Conservation (phyloP, 1,140 invertebrate species). For the Littorina saxatilis region DNA sequence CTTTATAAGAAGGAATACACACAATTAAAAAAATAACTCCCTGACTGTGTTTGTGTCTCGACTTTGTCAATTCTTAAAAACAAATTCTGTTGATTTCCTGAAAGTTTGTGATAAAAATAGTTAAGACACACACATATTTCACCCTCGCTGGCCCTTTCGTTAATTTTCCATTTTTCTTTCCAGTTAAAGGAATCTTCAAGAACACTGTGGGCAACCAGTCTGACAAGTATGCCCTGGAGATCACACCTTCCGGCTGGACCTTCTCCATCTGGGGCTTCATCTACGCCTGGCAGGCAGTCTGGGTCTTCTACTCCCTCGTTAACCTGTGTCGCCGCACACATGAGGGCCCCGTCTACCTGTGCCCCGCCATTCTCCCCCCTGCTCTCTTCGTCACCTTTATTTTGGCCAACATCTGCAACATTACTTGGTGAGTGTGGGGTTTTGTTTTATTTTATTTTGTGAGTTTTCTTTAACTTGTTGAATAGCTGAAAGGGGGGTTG, state of each 20-base stretch:
- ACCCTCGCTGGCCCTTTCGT: no score
- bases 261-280: conserved; percentile 72
- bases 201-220: conserved; percentile 54
- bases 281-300: conserved; percentile 66
- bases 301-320: conserved; percentile 61
- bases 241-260: conserved; percentile 68
- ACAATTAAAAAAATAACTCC: no score
- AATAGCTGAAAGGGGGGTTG: no score
- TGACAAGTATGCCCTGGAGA: conserved; percentile 54
- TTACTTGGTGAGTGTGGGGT: conserved; percentile 65
- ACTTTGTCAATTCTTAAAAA: no score
- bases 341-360: conserved; percentile 49
- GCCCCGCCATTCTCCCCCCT: conserved; percentile 53
- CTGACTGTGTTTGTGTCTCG: no score
- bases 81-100: no score
- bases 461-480: no score
- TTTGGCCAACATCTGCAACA: conserved; percentile 57
- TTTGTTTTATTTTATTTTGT: no score
- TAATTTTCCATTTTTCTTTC: no score
- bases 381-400: conserved; percentile 57
- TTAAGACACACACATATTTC: no score
- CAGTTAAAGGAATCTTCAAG: conserved; percentile 54
- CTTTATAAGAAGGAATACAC: no score
- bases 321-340: conserved; percentile 55
- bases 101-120: no score